These are phyloP conservation scores for Nezara viridula DNA, from an alignment of 2,888 invertebrate species.

Conservation along the genomic window DNA sequence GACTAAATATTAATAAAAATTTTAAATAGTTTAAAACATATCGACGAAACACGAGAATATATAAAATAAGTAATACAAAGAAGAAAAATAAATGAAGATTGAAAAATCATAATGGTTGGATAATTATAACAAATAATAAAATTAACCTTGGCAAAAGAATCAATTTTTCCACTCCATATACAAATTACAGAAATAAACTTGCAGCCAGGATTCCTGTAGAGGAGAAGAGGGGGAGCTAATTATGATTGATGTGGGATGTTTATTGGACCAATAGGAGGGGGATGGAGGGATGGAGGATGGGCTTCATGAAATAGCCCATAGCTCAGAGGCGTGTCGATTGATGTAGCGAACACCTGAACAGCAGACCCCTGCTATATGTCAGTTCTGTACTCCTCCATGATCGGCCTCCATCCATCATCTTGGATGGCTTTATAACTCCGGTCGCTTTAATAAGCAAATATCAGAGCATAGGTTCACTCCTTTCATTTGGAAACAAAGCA, in stretches of 20 bases:
- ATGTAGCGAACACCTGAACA: background rate
- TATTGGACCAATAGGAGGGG: background rate
- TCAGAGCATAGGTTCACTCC: too few relatives aligned
- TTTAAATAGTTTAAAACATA: too few relatives aligned
- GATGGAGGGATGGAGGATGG: too few relatives aligned
- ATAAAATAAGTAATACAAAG: too few relatives aligned
- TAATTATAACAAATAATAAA: too few relatives aligned
- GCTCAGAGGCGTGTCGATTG: background rate
- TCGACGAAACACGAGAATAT: too few relatives aligned
- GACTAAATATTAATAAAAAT: too few relatives aligned
- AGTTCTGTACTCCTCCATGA: background rate
- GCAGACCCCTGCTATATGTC: background rate
- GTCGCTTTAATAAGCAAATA: too few relatives aligned
- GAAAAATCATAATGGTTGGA: too few relatives aligned
- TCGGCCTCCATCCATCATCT: background rate
- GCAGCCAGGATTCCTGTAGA: background rate
- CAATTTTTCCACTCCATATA: background rate
- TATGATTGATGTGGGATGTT: background rate
- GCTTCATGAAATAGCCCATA: constrained; percentile 5
- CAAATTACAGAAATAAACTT: background rate
- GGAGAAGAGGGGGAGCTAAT: background rate
- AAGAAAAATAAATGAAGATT: too few relatives aligned
- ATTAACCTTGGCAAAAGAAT: too few relatives aligned
- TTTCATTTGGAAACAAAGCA: too few relatives aligned
- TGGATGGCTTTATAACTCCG: background rate